Evolutionary conservation across 2,113 vertebrate genomes (phyloP), one percentile per base, ranked within the genome.

Genomic region (Tetrax tetrax): DNA sequence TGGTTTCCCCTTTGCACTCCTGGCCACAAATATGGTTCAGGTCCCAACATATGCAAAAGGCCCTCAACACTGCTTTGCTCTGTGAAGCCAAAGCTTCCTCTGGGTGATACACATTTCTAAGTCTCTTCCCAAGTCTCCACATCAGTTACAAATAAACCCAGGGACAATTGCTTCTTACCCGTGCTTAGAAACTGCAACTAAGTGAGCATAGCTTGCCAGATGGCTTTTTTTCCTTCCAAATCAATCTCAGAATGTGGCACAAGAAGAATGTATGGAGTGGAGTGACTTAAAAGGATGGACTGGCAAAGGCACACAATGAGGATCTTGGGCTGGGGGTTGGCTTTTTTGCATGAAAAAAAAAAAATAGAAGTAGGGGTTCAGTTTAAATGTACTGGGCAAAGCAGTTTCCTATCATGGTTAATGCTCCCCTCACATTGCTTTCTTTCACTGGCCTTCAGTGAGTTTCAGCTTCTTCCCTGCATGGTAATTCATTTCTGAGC

Each of bases 41-140:
- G 31, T n/a, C 14, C 57, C 0, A 0, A 83, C 31, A 29, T 24
- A 53, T 0, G 1, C 37, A 60, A 83, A 33, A 65, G 47, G 15
- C 8, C 8, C 7, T 6, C 3, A 0, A 38, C 0, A 1, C 25
- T 45, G 33, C 9, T 65, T 75, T 5, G 3, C 3, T 28, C 37
- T 4, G 2, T 0, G 2, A 57, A 88, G n/a, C 33, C 31, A 38
- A 57, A 72, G 20, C 27, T 53, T 35, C 38, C 54, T 87, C 18
- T 37, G n/a, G 7, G 21, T 60, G 23, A 41, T 9, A 64, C 14
- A 79, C n/a, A 68, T 22, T 29, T 87, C 54, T 48, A 56, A 53
- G 29, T 16, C 22, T 61, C 38, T 50, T 63, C 20, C n/a, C 23
- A 66, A 63, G 5, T 12, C 53, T 66, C 23, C 7, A 27, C 3